Percentiles rank a stretch among this genome's conserved stretches.
Conservation (phyloP, 2,888 invertebrate species). For the Eumerus sabulonum region DNA sequence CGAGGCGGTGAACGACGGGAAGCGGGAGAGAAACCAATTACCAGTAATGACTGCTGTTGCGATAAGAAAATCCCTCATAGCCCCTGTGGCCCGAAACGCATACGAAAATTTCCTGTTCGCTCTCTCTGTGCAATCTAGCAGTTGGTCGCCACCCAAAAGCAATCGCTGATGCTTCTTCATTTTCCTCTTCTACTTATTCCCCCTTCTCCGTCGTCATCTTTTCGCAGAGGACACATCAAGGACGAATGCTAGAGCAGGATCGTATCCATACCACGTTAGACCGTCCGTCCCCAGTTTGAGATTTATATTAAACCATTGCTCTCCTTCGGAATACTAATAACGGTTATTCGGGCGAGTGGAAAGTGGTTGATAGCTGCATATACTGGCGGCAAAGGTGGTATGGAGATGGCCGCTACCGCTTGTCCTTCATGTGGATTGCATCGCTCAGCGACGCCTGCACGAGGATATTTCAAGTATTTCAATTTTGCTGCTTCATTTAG, state of each 20-base stretch:
- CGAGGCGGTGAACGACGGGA: not conserved
- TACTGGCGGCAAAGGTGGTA: not conserved
- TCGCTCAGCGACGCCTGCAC: slow-evolving; percentile 44
- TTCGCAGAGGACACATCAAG: slow-evolving; percentile 65
- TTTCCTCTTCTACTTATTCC: too few species aligned
- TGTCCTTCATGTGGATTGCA: slow-evolving; percentile 48
- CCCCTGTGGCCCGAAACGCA: slow-evolving; percentile 56
- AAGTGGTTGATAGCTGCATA: too few species aligned
- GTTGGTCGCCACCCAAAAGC: not conserved
- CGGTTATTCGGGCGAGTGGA: slow-evolving; percentile 34
- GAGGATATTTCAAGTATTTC: slow-evolving; percentile 63
- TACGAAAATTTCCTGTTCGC: slow-evolving; percentile 62
- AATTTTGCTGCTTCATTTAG: slow-evolving; percentile 68
- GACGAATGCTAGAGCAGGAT: slow-evolving; percentile 52
- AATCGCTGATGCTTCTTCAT: too few species aligned
- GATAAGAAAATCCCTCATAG: slow-evolving; percentile 66
- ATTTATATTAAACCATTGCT: slow-evolving; percentile 69
- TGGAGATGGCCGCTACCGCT: slow-evolving; percentile 9
- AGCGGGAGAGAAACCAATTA: slow-evolving; percentile 73
- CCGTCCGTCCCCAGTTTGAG: slow-evolving; percentile 45
- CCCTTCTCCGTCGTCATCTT: not conserved
- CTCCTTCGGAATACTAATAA: slow-evolving; percentile 68
- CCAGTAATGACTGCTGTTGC: slow-evolving; percentile 76
- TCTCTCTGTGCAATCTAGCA: slow-evolving; percentile 30
- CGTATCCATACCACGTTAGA: slow-evolving; percentile 21